Percentiles rank a stretch among this genome's conserved stretches.
phyloP scores from a whole-genome alignment of 2,888 invertebrate species.

The Molanna angustata region DNA sequence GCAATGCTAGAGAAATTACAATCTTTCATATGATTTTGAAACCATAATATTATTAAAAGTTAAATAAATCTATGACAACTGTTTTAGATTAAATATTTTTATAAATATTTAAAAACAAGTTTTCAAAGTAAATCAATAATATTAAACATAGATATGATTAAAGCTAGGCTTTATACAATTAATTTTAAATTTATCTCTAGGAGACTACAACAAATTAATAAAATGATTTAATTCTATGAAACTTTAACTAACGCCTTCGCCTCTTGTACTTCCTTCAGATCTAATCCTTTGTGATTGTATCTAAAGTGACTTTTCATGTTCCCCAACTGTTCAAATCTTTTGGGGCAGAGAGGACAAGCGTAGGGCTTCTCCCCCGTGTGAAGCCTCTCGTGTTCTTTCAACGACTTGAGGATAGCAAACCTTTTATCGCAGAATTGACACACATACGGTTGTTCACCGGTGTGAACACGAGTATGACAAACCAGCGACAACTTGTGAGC shows the following conservation, averaged over 20 bases:
- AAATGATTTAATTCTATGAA: too few relatives aligned
- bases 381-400: constrained; percentile 16
- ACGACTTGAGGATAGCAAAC: constrained; percentile 15
- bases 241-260: not conserved
- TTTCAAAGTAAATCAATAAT: too few relatives aligned
- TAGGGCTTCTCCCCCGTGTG: constrained; percentile 20
- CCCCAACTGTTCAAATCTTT: constrained; percentile 18
- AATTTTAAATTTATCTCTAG: too few relatives aligned
- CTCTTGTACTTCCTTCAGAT: constrained; percentile 13
- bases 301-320: constrained; percentile 23
- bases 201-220: too few relatives aligned
- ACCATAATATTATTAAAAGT: too few relatives aligned
- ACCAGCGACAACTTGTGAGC: constrained; percentile 16
- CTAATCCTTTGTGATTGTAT: constrained; percentile 20
- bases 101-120: too few relatives aligned
- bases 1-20: too few relatives aligned
- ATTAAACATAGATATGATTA: too few relatives aligned
- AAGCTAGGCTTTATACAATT: too few relatives aligned
- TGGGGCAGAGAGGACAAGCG: constrained; percentile 14
- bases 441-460: constrained; percentile 15
- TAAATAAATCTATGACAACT: too few relatives aligned
- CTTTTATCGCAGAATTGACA: constrained; percentile 17
- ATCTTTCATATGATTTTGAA: too few relatives aligned
- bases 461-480: constrained; percentile 17
- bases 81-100: too few relatives aligned